phyloP scores from a whole-genome alignment of 2,113 vertebrate species.

The Myotis yumanensis region DNA sequence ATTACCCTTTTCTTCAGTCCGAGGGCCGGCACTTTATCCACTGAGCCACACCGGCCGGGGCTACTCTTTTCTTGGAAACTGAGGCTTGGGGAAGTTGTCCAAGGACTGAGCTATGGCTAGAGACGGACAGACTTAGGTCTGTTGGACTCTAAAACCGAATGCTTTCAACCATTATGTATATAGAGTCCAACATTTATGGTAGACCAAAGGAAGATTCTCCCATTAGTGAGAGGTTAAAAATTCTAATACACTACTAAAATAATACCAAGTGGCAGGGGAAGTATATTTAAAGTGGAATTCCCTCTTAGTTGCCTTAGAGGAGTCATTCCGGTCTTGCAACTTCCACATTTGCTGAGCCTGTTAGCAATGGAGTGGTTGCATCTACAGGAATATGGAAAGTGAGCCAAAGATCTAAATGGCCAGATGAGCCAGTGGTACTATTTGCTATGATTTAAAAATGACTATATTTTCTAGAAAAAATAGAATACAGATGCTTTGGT shows the following conservation, averaged over 20 bases:
- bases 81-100: background rate
- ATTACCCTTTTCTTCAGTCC: no score
- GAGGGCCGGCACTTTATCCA: no score
- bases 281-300: background rate
- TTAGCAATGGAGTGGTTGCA: background rate
- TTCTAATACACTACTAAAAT: background rate
- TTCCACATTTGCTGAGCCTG: background rate
- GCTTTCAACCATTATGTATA: background rate
- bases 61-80: background rate
- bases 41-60: no score
- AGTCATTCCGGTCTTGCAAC: accelerated
- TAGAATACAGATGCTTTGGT: background rate
- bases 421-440: background rate
- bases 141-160: background rate
- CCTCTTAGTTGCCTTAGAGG: background rate
- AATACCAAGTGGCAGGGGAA: background rate
- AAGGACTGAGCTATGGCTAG: background rate
- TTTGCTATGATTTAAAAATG: background rate
- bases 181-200: background rate
- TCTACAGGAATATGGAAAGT: background rate
- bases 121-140: background rate
- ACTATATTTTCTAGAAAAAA: background rate
- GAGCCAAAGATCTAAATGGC: background rate
- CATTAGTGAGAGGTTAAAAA: background rate
- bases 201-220: background rate